Conservation (phyloP, 2,888 invertebrate genomes). For the Furcula furcula region DNA sequence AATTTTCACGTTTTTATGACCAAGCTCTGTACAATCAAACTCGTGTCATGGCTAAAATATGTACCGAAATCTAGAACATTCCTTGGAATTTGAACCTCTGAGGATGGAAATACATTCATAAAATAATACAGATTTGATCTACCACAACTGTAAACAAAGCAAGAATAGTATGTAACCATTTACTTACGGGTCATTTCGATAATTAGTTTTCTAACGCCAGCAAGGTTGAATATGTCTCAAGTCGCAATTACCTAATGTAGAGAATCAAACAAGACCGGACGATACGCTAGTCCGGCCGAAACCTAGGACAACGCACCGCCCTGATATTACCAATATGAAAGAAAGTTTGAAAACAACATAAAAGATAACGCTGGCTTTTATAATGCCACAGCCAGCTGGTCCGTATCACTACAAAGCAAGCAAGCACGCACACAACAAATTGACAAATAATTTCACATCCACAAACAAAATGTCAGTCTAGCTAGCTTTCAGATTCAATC, state of each 20-base stretch:
- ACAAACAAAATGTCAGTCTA: constrained; percentile 31
- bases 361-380: constrained; percentile 48
- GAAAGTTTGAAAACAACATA: constrained; percentile 62
- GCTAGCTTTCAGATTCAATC: too few species aligned
- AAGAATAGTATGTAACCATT: constrained; percentile 8
- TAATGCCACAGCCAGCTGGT: constrained; percentile 53
- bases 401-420: too few species aligned
- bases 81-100: constrained; percentile 28
- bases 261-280: constrained; percentile 57
- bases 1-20: too few species aligned
- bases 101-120: constrained; percentile 3
- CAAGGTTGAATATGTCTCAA: constrained; percentile 36
- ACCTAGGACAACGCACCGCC: constrained; percentile 81
- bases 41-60: constrained; percentile 28
- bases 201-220: constrained; percentile 39
- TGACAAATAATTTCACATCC: too few species aligned
- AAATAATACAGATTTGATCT: constrained; percentile 4
- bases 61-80: constrained; percentile 46
- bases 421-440: too few species aligned
- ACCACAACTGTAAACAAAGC: constrained; percentile 1
- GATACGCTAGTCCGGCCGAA: constrained; percentile 80
- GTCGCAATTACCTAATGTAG: constrained; percentile 35
- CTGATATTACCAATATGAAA: constrained; percentile 60
- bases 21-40: too few species aligned
- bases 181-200: constrained; percentile 77